Evolutionary conservation across 2,797 vertebrate genomes (phyloP).

Genomic region (Micrastur ruficollis): DNA sequence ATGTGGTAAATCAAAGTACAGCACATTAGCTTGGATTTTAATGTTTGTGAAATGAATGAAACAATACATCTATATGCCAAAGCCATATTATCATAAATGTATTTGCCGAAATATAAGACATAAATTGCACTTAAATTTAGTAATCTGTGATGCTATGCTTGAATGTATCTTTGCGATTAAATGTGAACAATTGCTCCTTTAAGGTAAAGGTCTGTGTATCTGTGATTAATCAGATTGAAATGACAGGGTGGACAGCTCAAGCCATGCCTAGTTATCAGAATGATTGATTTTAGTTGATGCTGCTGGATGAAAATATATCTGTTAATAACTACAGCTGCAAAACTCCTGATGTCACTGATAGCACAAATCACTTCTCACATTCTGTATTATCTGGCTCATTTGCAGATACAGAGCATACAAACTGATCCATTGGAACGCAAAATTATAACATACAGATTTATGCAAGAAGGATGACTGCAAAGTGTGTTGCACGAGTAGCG

Average conservation of each 20-base stretch:
- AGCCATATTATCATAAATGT: slow-evolving; percentile 66
- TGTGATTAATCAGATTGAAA: slow-evolving; percentile 82
- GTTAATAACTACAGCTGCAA: slow-evolving; percentile 78
- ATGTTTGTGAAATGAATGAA: slow-evolving; percentile 68
- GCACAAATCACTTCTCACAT: slow-evolving; percentile 72
- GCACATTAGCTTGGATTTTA: slow-evolving; percentile 66
- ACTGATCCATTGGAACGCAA: slow-evolving; percentile 63
- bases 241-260: slow-evolving; percentile 78
- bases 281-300: slow-evolving; percentile 80
- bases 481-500: slow-evolving; percentile 53
- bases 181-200: slow-evolving; percentile 82
- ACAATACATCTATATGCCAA: slow-evolving; percentile 61
- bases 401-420: slow-evolving; percentile 63
- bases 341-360: slow-evolving; percentile 76
- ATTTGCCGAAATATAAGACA: slow-evolving; percentile 70
- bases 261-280: slow-evolving; percentile 80
- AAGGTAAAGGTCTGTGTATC: slow-evolving; percentile 80
- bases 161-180: slow-evolving; percentile 80
- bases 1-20: slow-evolving; percentile 63
- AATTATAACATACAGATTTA: slow-evolving; percentile 72
- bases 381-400: slow-evolving; percentile 72
- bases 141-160: slow-evolving; percentile 70
- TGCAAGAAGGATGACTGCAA: slow-evolving; percentile 68
- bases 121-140: slow-evolving; percentile 75
- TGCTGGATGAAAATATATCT: slow-evolving; percentile 78